These are phyloP conservation scores for Valencia hispanica DNA, from an alignment of 2,797 vertebrate genomes.

Conservation along the genomic window DNA sequence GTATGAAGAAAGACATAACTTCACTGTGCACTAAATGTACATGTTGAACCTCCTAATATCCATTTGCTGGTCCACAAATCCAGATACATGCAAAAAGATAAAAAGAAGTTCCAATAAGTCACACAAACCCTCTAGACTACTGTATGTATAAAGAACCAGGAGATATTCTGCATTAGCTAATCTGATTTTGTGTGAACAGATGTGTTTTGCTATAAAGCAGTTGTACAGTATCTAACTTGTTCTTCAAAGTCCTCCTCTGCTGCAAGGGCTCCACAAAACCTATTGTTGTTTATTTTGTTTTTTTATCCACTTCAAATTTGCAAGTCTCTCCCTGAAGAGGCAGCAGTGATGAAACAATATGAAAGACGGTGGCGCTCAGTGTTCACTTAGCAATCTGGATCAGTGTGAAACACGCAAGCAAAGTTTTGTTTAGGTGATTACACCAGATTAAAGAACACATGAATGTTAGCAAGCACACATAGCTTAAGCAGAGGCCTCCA, in stretches of 20 bases:
- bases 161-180: conserved; percentile 30
- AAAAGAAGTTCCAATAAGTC: background rate
- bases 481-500: conserved; percentile 74
- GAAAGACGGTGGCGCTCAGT: conserved; percentile 53
- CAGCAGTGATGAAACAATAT: conserved; percentile 73
- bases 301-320: conserved; percentile 72
- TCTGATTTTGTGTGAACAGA: conserved; percentile 39
- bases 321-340: conserved; percentile 66
- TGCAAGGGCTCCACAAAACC: conserved; percentile 52
- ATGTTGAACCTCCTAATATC: background rate
- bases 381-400: conserved; percentile 47
- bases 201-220: conserved; percentile 41
- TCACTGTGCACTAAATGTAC: conserved; percentile 8
- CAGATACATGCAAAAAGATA: background rate
- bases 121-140: background rate
- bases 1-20: background rate
- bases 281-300: conserved; percentile 72
- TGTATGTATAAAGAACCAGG: conserved; percentile 10
- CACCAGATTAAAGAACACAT: conserved; percentile 71
- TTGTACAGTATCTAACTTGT: conserved; percentile 58
- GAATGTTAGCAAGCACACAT: conserved; percentile 55
- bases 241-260: conserved; percentile 53
- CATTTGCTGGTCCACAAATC: conserved; percentile 6
- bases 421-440: conserved; percentile 74
- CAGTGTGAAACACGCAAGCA: conserved; percentile 53